Percentiles rank a stretch among this genome's conserved stretches.
phyloP scores from a whole-genome alignment of 2,797 vertebrate genomes.

The Heterohyrax brucei region DNA sequence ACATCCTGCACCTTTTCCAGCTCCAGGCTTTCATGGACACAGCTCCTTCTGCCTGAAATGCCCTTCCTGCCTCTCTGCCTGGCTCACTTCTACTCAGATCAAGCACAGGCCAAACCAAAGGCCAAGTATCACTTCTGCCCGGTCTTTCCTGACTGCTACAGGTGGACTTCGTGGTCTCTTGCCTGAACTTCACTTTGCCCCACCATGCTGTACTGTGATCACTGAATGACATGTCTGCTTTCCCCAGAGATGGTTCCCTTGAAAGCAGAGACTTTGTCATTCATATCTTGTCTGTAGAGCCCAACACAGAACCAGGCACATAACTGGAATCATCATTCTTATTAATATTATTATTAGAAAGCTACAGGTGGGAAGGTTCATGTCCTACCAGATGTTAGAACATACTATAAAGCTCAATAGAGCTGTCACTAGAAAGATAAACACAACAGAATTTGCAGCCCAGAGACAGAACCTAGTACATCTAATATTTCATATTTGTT shows the following conservation, averaged over 20 bases:
- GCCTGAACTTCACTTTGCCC: accelerated
- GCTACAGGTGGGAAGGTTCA: neutral
- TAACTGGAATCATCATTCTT: neutral
- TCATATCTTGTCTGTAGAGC: neutral
- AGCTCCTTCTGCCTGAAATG: neutral
- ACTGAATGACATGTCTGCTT: neutral
- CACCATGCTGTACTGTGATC: accelerated
- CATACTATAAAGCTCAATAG: neutral
- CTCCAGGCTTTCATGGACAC: neutral
- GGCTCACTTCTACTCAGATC: neutral
- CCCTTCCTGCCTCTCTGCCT: neutral
- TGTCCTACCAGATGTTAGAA: conserved; percentile 28
- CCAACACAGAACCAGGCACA: neutral
- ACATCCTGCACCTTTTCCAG: accelerated
- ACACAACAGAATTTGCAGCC: neutral
- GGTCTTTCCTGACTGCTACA: neutral
- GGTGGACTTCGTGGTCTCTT: neutral
- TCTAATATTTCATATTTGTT: neutral
- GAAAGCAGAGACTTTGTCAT: neutral
- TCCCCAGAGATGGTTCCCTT: neutral
- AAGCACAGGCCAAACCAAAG: neutral
- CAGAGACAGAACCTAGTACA: neutral
- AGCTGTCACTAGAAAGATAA: neutral
- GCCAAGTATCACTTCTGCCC: neutral
- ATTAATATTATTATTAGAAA: conserved; percentile 26